phyloP scores from a whole-genome alignment of 92 coral and sea anemone genomes.

The Blastomussa wellsi region DNA sequence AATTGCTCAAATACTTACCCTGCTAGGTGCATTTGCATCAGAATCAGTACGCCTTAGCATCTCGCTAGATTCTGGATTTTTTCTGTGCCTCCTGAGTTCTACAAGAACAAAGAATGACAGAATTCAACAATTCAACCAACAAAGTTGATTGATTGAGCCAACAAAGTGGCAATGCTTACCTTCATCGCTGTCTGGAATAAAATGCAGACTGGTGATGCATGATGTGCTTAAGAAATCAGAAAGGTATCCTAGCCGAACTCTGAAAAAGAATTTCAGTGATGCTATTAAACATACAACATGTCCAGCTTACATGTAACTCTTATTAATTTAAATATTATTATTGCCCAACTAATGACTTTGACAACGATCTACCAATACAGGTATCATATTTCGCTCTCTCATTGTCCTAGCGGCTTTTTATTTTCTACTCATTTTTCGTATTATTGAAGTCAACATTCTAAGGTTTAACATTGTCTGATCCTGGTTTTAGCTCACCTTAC shows the following conservation, averaged over 20 bases:
- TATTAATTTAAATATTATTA: no score
- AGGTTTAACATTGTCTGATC: background rate
- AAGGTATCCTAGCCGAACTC: constrained; percentile 90
- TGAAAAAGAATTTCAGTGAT: background rate
- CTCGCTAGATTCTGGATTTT: constrained; percentile 15
- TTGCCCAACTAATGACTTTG: no score
- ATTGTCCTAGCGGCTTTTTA: background rate
- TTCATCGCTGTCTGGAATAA: constrained; percentile 76
- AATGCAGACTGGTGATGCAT: constrained; percentile 84
- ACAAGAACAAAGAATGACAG: background rate
- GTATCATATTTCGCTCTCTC: background rate
- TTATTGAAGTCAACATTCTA: background rate
- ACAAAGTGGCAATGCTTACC: no score
- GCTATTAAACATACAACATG: background rate
- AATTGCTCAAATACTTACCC: constrained; percentile 1
- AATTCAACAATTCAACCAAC: background rate
- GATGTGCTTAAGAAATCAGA: constrained; percentile 92
- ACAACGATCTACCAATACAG: background rate
- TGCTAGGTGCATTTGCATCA: constrained; percentile 1
- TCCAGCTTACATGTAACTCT: no score
- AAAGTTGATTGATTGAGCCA: no score
- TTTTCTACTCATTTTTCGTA: background rate
- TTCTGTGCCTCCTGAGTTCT: constrained; percentile 35
- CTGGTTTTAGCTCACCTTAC: constrained; percentile 67
- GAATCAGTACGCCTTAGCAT: constrained; percentile 19